Evolutionary conservation across 92 coral and sea anemone genomes (phyloP), one percentile per base, ranked within the genome.

Genomic region (Phenganax subtilis): DNA sequence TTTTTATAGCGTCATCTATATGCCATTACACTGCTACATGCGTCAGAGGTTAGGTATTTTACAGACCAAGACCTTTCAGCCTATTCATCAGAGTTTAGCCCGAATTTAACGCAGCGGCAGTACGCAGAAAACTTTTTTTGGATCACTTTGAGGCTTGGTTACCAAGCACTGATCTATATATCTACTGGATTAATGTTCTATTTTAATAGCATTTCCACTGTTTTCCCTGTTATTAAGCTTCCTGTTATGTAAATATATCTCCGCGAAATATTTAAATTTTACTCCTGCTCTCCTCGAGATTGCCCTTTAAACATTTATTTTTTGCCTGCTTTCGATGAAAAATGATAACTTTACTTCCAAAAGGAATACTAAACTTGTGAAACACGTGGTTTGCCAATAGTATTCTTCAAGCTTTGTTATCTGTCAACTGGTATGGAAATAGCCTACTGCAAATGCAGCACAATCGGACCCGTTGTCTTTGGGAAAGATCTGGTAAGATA

Each of bases 371-470:
- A 54, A 72, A 72, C n/a, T 72, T 72, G 58, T 54, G 76, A 16
- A 72, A 72, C n/a, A 72, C 76, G 6, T 72, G 76, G 0, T 72
- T 72, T 72, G 55, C 58, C 11, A 72, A 54, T 15, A 72, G 76
- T 72, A 72, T 16, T 72, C 55, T 72, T 72, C 76, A 72, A 54
- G 55, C 76, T 16, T 54, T 72, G 14, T 10, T 72, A 51, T 72
- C 76, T 72, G 76, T 72, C 0, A 3, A 51, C n/a, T 56, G 76
- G 51, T 72, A 72, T 15, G 55, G 56, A 14, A 20, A 72, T 72
- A 56, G 76, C n/a, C 76, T 72, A 12, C 57, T 72, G 76, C 76
- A 72, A 72, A 47, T 72, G 55, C 17, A 29, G 11, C 76, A 72
- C 57, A 29, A 72, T 56, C 9, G 76, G 58, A 72, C 4, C 51